Evolutionary conservation across 1,140 invertebrate genomes (phyloP).

Genomic region (Diprion similis): DNA sequence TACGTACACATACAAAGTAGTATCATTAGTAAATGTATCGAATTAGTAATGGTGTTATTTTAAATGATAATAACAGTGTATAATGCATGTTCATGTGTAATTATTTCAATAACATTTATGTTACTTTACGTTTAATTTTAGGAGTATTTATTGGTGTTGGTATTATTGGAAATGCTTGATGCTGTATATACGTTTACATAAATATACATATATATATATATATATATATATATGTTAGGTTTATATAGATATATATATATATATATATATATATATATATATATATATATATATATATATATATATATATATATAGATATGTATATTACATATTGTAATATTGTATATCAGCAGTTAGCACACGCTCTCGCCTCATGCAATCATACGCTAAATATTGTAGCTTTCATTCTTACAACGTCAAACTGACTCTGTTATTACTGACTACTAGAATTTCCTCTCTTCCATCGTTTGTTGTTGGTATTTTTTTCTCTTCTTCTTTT

Average conservation of each 20-base stretch:
- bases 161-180: slow-evolving; percentile 53
- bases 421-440: not conserved
- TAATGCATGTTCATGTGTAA: no score
- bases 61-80: no score
- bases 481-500: no score
- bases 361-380: not conserved
- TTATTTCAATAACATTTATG: slow-evolving; percentile 26
- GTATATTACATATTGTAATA: no score
- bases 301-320: no score
- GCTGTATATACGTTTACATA: slow-evolving; percentile 37
- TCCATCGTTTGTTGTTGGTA: no score
- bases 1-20: no score
- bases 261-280: slow-evolving; percentile 26
- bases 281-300: no score
- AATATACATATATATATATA: slow-evolving; percentile 31
- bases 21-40: no score
- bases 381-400: not conserved
- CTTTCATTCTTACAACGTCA: not conserved
- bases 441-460: not conserved
- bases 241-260: no score
- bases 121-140: slow-evolving; percentile 30
- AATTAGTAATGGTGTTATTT: no score
- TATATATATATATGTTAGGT: slow-evolving; percentile 25
- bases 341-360: slow-evolving; percentile 5
- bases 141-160: slow-evolving; percentile 49